Conservation (phyloP, 2,113 vertebrate species). For the Ancistrus triradiatus region DNA sequence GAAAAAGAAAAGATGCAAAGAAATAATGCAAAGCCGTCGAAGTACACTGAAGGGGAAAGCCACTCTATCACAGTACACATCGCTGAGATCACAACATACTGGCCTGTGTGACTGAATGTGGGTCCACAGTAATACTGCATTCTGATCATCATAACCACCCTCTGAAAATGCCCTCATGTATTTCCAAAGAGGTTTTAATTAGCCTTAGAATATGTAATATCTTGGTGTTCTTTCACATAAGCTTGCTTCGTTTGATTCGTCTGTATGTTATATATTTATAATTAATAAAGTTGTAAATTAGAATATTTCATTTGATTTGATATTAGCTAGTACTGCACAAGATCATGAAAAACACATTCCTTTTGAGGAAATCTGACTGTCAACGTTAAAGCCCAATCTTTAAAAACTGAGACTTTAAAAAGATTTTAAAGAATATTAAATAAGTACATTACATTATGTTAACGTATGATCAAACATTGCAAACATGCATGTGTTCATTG, state of each 20-base stretch:
- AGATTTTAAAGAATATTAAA: slow-evolving; percentile 45
- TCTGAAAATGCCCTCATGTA: too few relatives aligned
- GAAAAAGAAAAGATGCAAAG: slow-evolving; percentile 39
- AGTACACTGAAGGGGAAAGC: slow-evolving; percentile 36
- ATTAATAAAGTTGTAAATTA: too few relatives aligned
- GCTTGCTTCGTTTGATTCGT: too few relatives aligned
- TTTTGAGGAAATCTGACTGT: not conserved
- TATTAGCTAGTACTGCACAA: too few relatives aligned
- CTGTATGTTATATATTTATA: not conserved
- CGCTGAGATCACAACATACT: slow-evolving; percentile 14
- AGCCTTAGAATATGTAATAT: too few relatives aligned
- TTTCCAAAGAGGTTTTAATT: too few relatives aligned
- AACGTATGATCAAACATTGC: slow-evolving; percentile 61
- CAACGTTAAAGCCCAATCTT: slow-evolving; percentile 47
- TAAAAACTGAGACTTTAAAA: slow-evolving; percentile 55
- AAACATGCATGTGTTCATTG: slow-evolving; percentile 60
- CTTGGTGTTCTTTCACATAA: too few relatives aligned
- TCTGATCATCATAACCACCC: slow-evolving; percentile 15
- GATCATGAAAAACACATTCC: too few relatives aligned
- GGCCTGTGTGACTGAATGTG: not conserved
- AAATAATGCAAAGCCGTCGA: slow-evolving; percentile 38
- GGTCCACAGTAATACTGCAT: not conserved
- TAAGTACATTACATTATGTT: slow-evolving; percentile 71
- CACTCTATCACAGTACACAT: slow-evolving; percentile 13
- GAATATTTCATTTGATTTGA: too few relatives aligned